Base-by-base conservation (phyloP, 2,888 invertebrate species). In the Girardia tigrina region DNA sequence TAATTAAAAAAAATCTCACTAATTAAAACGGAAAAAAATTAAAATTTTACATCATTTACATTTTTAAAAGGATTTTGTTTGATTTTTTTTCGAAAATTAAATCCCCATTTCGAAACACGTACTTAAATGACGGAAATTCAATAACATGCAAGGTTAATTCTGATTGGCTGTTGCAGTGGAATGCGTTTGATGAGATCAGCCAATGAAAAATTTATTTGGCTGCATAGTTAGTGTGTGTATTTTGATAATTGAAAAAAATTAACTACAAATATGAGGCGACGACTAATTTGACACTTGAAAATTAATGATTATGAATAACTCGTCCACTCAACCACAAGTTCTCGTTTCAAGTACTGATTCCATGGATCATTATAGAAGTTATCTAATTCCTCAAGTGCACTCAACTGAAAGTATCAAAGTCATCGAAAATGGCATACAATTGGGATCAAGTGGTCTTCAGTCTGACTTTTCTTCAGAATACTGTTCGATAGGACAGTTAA, bases 211-310 rank as follows among this genome's bases (percentile, higher is more conserved):
- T 56, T 56, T 56, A 56, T 4, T 56, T 20, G 56, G 6, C 56
- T 56, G 56, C 56, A 56, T 12, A 6, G 56, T n/a, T 56, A 20
- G 56, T 56, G 56, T 56, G 56, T 56, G 56, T n/a, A 16, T 12
- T 56, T 12, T 56, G 56, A 56, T 56, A 56, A 56, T 8, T 56
- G 56, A n/a, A 56, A 56, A 56, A 56, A 56, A 56, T 12, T 56
- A 56, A 4, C 56, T 56, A 56, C 56, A 56, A 56, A 56, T 56
- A 56, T 56, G 56, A 56, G 56, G 56, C 56, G 56, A 56, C 56
- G 56, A 56, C 23, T 56, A 56, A 56, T 56, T 56, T 56, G 56
- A 56, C 56, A 56, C 56, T 56, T 56, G 56, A 56, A 56, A 56
- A 20, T 56, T 4, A 56, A 56, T 56, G 56, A 56, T 56, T 56